A percentile compares a stretch with the other conserved stretches of the same genome.
These are phyloP conservation scores for Perognathus longimembris DNA, from an alignment of 2,113 vertebrate genomes.

Conservation along the genomic window DNA sequence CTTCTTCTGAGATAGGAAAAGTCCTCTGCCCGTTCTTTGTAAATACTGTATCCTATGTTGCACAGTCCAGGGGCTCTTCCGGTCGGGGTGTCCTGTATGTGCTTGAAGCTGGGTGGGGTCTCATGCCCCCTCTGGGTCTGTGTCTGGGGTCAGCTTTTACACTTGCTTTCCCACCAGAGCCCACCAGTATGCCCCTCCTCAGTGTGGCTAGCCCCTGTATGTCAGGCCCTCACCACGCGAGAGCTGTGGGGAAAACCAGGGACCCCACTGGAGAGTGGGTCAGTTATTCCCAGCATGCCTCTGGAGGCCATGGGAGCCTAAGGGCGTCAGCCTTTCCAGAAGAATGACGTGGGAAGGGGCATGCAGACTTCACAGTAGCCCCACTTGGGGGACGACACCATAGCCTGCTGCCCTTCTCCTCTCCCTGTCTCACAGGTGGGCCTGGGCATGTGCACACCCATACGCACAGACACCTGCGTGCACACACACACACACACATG, in stretches of 20 bases:
- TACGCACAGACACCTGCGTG: background rate
- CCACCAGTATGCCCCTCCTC: background rate
- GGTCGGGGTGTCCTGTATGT: background rate
- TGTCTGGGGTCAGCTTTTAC: constrained; percentile 33
- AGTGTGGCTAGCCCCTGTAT: background rate
- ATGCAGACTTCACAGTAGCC: background rate
- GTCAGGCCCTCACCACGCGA: background rate
- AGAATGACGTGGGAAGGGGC: background rate
- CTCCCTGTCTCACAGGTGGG: constrained; percentile 23
- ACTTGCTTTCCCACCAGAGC: background rate
- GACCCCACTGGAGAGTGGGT: background rate
- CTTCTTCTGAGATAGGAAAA: background rate
- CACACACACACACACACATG: background rate
- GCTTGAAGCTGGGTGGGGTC: fast-evolving
- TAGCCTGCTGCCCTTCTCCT: background rate
- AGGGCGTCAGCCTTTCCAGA: background rate
- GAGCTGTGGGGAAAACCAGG: background rate
- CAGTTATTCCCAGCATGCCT: background rate
- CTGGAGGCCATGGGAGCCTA: background rate
- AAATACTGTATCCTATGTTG: background rate
- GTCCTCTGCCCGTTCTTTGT: constrained; percentile 31
- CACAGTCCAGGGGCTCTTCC: background rate
- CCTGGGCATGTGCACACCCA: background rate
- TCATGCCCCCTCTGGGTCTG: background rate
- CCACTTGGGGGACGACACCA: background rate